Base-by-base conservation (phyloP, 2,797 vertebrate species). In the Pangasius djambal region DNA sequence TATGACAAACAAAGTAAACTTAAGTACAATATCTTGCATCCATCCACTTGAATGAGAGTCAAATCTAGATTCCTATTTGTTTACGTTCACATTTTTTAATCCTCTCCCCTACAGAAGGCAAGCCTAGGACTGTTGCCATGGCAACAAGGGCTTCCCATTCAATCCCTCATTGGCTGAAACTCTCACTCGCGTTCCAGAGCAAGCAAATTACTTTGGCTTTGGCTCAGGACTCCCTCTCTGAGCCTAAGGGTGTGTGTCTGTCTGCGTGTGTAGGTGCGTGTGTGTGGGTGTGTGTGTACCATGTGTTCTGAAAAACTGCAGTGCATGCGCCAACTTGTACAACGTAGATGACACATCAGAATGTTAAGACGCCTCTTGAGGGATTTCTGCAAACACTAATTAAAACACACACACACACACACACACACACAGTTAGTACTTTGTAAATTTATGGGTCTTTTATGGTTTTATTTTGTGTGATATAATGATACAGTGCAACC, bases 121-220 rank as follows among this genome's bases (percentile, higher is more conserved):
- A 87, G 88, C 89, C 83, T 89, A 90, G 72, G 87, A 72, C 90
- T 88, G 90, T 92, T 89, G 91, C 91, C 88, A 92, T 90, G 48
- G 92, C 82, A 92, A 92, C 91, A 92, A 65, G 70, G 40, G 22
- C 63, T 74, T 74, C 67, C 83, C 87, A 69, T 75, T 87, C 79
- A 59, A 40, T 40, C 63, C 57, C 81, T 82, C 34, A 89, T 91
- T 92, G 90, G 90, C 75, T 79, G 82, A 88, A 87, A 52, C 50
- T n/a, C 72, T 87, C 85, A 72, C 12, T 70, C 37, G 87, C 34
- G 87, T 91, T 90, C 86, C 90, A 86, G 52, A 87, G 88, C 65
- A 87, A 87, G 79, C 79, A 85, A 83, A 89, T 77, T 89, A 69
- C 44, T 89, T 87, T 57, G 78, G 79, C 81, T 89, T 72, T 65